Conservation (phyloP, 2,113 vertebrate species). For the Clarias gariepinus region DNA sequence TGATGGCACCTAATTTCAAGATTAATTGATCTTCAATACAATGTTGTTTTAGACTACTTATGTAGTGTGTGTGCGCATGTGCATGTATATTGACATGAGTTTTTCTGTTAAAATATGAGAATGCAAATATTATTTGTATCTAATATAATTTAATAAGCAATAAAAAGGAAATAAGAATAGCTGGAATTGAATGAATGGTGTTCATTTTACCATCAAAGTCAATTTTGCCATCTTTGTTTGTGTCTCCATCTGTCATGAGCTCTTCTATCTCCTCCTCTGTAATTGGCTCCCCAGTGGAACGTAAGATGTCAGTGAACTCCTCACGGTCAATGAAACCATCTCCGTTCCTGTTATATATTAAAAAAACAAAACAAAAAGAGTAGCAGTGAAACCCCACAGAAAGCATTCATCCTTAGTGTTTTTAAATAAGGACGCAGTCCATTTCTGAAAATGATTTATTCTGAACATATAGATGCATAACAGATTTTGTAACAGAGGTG, state of each 20-base stretch:
- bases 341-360: conserved; percentile 64
- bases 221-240: conserved; percentile 77
- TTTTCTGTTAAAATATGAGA: background rate
- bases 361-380: background rate
- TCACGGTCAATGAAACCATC: conserved; percentile 78
- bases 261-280: conserved; percentile 78
- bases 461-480: background rate
- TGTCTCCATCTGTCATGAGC: conserved; percentile 75
- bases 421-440: background rate
- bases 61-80: background rate
- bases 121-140: background rate
- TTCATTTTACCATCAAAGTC: conserved; percentile 77
- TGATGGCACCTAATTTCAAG: background rate
- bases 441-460: background rate
- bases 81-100: background rate
- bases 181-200: background rate
- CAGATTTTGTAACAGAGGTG: background rate
- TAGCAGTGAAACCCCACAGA: background rate
- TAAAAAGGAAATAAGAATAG: background rate
- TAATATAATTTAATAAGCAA: background rate
- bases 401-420: background rate
- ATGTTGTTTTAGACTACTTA: background rate
- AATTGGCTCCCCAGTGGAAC: conserved; percentile 67
- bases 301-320: conserved; percentile 74
- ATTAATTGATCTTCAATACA: background rate